These are phyloP conservation scores for Enteromius trimaculatus DNA, from an alignment of 2,797 vertebrate genomes.

Conservation along the genomic window DNA sequence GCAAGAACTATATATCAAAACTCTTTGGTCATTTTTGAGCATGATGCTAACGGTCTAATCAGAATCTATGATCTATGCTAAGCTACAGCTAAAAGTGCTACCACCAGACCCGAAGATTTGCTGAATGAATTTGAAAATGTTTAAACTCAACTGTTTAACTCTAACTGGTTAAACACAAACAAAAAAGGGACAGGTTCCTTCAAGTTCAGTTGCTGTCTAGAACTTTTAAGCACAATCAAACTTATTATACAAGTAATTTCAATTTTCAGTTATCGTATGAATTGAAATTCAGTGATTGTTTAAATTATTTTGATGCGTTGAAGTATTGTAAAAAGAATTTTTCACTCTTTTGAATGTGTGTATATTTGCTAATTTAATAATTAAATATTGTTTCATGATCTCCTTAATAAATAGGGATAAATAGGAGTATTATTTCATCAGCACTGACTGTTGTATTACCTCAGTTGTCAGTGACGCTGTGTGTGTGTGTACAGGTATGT, in stretches of 20 bases:
- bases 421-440: background rate
- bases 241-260: background rate
- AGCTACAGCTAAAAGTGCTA: too few relatives aligned
- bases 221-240: background rate
- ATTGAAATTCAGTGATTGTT: background rate
- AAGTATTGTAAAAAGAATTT: background rate
- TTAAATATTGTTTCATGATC: background rate
- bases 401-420: too few relatives aligned
- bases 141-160: too few relatives aligned
- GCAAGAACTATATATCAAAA: too few relatives aligned
- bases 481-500: slow-evolving; percentile 11
- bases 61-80: too few relatives aligned
- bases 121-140: too few relatives aligned
- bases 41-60: too few relatives aligned
- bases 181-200: too few relatives aligned
- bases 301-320: background rate
- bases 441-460: background rate
- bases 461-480: background rate
- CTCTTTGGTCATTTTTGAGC: too few relatives aligned
- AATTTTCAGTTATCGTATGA: background rate
- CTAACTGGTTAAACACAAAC: too few relatives aligned
- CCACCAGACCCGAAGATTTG: too few relatives aligned
- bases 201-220: background rate
- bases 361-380: background rate
- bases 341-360: background rate